Base-by-base conservation (phyloP, 1,140 invertebrate genomes). In the Heliconius melpomene region DNA sequence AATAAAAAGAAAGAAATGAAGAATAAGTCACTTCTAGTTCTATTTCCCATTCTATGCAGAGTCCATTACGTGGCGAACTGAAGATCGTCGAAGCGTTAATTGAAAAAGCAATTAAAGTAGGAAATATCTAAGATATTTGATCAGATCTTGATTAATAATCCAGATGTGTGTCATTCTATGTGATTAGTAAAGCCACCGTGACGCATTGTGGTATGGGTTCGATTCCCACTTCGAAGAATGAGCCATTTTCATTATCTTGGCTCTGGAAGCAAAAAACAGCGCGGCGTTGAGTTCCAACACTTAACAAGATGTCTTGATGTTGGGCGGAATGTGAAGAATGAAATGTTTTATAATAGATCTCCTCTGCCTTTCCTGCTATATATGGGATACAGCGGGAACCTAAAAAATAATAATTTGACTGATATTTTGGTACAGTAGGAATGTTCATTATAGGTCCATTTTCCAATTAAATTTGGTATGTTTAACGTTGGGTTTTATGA, bases 41-140 rank as follows among this genome's bases (percentile, higher is more conserved):
- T 7, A 57, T 57, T 46, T 16, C 2, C 3, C 1, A 66, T 66
- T 66, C 86, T 86, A 70, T 86, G 83, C n/a, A 26, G 78, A 83
- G 84, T 87, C 87, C 88, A 89, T 90, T 89, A 88, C 84, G 84
- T 83, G 85, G 85, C 81, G 83, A 84, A 79, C 52, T 84, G 73
- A 89, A 85, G 85, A 86, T 84, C 87, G 78, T 81, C 75, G 75
- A 82, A 71, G 79, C 86, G 83, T 87, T 90, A 91, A 91, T 91
- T 91, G 88, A 90, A 90, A 90, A 90, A 89, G 87, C 87, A 91
- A 91, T 91, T 91, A 90, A 88, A 87, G 76, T 71, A 74, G 78
- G 78, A 77, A 78, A 81, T 78, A 82, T 83, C 79, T 78, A 77
- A 52, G 54, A 50, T 77, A 46, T 26, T 66, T 78, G 80, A 83